Evolutionary conservation across 2,888 invertebrate genomes (phyloP).

Genomic region (Arenicola marina): DNA sequence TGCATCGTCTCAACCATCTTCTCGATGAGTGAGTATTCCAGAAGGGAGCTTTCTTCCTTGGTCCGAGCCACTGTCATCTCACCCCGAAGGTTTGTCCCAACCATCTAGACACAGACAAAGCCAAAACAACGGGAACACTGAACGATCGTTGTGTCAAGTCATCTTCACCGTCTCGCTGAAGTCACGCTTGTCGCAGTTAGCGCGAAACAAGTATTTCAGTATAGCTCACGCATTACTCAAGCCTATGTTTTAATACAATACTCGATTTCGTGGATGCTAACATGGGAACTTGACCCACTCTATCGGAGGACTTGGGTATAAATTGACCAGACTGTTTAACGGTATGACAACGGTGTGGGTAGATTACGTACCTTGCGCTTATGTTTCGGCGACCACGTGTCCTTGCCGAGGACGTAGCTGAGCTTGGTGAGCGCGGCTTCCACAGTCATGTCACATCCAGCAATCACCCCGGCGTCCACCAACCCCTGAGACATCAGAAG

Average conservation of each 20-base stretch:
- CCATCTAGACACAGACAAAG: conserved; percentile 35
- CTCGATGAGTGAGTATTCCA: conserved; percentile 63
- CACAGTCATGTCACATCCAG: conserved; percentile 87
- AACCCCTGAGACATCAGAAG: conserved; percentile 66
- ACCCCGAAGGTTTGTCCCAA: conserved; percentile 46
- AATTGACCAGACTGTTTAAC: background rate
- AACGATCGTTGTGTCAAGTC: too few species aligned
- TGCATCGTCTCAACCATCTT: conserved; percentile 68
- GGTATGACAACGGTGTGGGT: background rate
- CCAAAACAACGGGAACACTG: background rate
- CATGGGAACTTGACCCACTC: too few species aligned
- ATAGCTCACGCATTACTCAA: background rate
- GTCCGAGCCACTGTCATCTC: conserved; percentile 37
- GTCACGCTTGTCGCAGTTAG: background rate
- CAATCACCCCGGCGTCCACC: conserved; percentile 73
- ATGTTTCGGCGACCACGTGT: conserved; percentile 59
- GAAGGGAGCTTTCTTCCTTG: conserved; percentile 32
- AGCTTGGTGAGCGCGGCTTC: conserved; percentile 93
- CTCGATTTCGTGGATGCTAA: too few species aligned
- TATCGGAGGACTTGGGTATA: too few species aligned
- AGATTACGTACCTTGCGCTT: conserved; percentile 56
- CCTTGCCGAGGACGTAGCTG: conserved; percentile 83
- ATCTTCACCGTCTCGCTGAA: too few species aligned
- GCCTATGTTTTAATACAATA: too few species aligned
- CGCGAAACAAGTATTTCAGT: background rate